phyloP scores from a whole-genome alignment of 1,140 invertebrate species.

The Steinernema feltiae region DNA sequence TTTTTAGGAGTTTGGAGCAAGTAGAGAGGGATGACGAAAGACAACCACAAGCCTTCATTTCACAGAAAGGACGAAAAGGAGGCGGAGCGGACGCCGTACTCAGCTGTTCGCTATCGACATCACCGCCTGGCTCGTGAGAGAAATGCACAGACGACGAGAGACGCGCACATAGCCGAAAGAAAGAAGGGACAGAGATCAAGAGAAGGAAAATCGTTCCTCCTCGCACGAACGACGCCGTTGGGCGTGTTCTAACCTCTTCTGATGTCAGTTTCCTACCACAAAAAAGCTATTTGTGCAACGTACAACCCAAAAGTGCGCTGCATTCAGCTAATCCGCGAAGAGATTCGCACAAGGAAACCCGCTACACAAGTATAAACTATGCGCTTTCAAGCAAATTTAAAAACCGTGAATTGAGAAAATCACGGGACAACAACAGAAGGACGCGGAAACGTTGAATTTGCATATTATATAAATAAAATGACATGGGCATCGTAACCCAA shows the following conservation, averaged over 20 bases:
- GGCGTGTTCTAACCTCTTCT: not conserved
- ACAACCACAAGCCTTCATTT: not conserved
- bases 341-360: too few species aligned
- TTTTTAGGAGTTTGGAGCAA: too few species aligned
- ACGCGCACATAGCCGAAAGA: not conserved
- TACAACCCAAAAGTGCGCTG: too few species aligned
- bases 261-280: not conserved
- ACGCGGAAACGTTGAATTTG: too few species aligned
- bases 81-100: not conserved
- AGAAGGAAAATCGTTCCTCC: not conserved
- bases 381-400: too few species aligned
- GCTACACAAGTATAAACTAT: too few species aligned
- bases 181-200: not conserved
- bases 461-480: too few species aligned
- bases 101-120: not conserved
- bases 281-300: too few species aligned
- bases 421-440: too few species aligned
- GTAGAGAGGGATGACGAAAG: not conserved
- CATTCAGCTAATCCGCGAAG: too few species aligned
- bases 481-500: too few species aligned
- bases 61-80: slow-evolving; percentile 1
- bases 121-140: not conserved
- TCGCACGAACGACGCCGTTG: not conserved
- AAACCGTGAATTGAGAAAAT: too few species aligned
- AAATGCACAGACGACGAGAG: not conserved